Conservation (phyloP, 2,797 vertebrate species). For the Sphenopsis melanotis region DNA sequence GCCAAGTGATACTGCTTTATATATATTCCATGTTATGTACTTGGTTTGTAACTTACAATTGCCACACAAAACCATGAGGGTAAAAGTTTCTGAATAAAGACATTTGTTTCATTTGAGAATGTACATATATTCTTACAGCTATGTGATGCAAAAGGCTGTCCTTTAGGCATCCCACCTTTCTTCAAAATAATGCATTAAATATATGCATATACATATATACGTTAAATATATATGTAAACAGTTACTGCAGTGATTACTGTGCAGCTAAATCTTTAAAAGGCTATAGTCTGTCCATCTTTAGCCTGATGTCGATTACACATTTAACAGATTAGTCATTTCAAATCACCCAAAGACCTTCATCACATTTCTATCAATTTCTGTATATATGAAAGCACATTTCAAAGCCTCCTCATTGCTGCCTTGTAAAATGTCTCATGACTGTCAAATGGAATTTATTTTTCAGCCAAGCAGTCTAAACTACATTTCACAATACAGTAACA, state of each 20-base stretch:
- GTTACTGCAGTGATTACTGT: constrained; percentile 15
- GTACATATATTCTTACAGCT: constrained; percentile 31
- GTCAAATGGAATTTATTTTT: constrained; percentile 25
- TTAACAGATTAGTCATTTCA: neutral
- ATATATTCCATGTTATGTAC: constrained; percentile 51
- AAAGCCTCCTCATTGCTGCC: neutral
- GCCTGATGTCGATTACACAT: neutral
- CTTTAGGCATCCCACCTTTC: constrained; percentile 42
- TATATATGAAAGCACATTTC: constrained; percentile 7
- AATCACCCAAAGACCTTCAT: constrained; percentile 4
- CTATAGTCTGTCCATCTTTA: neutral
- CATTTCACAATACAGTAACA: neutral
- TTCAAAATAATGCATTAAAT: constrained; percentile 60
- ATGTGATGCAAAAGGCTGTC: constrained; percentile 30
- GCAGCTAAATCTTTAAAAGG: constrained; percentile 6
- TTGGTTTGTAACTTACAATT: constrained; percentile 65
- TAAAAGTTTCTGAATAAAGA: constrained; percentile 62
- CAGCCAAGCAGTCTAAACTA: constrained; percentile 1
- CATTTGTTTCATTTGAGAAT: constrained; percentile 42
- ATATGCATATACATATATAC: neutral
- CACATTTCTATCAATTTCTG: constrained; percentile 27
- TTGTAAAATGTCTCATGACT: neutral
- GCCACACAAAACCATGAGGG: constrained; percentile 51
- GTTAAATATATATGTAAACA: neutral
- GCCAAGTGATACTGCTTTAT: constrained; percentile 20